phyloP scores from a whole-genome alignment of 2,113 vertebrate genomes.

The Rhegmatorhina hoffmannsi region DNA sequence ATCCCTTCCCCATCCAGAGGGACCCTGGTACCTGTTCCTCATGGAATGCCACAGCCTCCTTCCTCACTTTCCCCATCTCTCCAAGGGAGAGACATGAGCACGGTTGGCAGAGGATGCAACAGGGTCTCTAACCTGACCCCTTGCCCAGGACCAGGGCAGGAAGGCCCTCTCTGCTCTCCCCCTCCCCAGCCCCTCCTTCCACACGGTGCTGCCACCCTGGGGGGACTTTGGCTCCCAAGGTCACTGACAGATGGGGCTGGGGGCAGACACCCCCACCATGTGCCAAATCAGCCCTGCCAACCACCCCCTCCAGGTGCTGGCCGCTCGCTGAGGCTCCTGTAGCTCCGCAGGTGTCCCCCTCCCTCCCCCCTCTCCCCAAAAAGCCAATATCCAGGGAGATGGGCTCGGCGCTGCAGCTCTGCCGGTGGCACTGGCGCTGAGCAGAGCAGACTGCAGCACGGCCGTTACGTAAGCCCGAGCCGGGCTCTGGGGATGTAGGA shows the following conservation, averaged over 20 bases:
- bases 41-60: background rate
- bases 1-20: background rate
- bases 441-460: slow-evolving; percentile 63
- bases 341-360: background rate
- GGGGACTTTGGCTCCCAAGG: background rate
- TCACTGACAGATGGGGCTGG: background rate
- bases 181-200: background rate
- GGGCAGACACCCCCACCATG: rapidly evolving
- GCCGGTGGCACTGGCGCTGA: slow-evolving; percentile 58
- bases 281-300: background rate
- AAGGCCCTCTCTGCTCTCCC: background rate
- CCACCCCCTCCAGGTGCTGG: background rate
- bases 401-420: slow-evolving; percentile 49
- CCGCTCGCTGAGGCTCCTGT: background rate
- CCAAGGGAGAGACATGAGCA: rapidly evolving
- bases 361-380: background rate
- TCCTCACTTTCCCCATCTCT: slow-evolving; percentile 45
- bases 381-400: slow-evolving; percentile 21
- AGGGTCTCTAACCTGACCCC: background rate
- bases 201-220: background rate
- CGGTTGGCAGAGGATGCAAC: background rate
- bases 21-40: background rate
- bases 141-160: rapidly evolving
- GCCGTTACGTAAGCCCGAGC: slow-evolving; percentile 53
- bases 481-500: slow-evolving; percentile 42